These are phyloP conservation scores for Pelobates cultripes DNA, from an alignment of 2,797 vertebrate genomes.

Conservation along the genomic window DNA sequence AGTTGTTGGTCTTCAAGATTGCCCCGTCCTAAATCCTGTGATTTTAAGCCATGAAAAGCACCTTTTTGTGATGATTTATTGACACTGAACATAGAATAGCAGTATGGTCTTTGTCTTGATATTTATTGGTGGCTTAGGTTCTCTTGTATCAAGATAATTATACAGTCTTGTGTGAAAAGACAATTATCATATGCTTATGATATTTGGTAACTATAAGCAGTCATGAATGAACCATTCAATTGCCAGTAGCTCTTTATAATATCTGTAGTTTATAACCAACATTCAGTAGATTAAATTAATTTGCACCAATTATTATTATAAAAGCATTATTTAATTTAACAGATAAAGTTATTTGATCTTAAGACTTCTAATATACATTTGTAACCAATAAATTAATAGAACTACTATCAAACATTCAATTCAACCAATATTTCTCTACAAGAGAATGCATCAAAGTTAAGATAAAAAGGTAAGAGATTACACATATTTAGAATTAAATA, in stretches of 20 bases:
- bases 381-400: neutral
- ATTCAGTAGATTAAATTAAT: neutral
- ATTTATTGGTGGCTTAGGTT: too few relatives aligned
- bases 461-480: neutral
- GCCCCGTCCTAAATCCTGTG: too few relatives aligned
- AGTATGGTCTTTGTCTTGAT: too few relatives aligned
- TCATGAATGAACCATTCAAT: neutral
- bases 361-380: neutral
- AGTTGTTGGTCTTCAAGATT: too few relatives aligned
- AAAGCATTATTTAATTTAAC: neutral
- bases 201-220: neutral
- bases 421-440: neutral
- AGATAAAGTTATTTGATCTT: neutral
- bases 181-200: neutral
- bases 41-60: too few relatives aligned
- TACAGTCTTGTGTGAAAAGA: neutral
- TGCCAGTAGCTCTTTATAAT: neutral
- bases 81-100: too few relatives aligned
- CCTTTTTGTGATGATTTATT: too few relatives aligned
- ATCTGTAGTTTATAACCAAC: neutral
- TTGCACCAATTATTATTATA: neutral
- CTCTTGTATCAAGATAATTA: neutral
- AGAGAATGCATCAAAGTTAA: neutral
- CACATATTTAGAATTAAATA: conserved; percentile 10
- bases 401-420: neutral